A percentile compares a stretch with the other conserved stretches of the same genome.
Evolutionary conservation across 2,113 vertebrate species (phyloP).

Genomic region (Haplotaxodon microlepis): DNA sequence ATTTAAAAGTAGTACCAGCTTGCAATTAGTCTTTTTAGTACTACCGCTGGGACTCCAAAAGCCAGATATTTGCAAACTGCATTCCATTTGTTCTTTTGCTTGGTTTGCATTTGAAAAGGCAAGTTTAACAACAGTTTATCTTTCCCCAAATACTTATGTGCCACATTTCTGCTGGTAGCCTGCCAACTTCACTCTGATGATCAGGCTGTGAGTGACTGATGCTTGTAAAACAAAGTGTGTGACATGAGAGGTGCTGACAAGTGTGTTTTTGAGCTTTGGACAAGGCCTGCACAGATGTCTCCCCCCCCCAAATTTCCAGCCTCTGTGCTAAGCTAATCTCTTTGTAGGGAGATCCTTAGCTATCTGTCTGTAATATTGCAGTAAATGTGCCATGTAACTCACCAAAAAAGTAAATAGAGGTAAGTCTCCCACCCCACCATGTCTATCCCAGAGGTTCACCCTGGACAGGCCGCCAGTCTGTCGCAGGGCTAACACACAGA

Average conservation of each 20-base stretch:
- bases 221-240: neutral
- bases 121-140: neutral
- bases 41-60: neutral
- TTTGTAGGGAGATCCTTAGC: neutral
- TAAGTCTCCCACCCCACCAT: neutral
- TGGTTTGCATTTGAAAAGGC: neutral
- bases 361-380: neutral
- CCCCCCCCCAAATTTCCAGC: neutral
- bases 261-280: neutral
- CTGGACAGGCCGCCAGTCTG: neutral
- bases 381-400: neutral
- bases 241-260: neutral
- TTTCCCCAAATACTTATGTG: neutral
- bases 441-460: neutral
- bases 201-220: neutral
- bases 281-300: neutral
- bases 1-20: neutral
- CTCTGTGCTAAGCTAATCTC: neutral
- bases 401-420: neutral
- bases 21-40: neutral
- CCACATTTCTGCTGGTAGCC: neutral
- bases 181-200: neutral
- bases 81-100: neutral
- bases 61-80: neutral
- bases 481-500: neutral